Evolutionary conservation across 2,113 vertebrate genomes (phyloP).

Genomic region (Lepus timidus): DNA sequence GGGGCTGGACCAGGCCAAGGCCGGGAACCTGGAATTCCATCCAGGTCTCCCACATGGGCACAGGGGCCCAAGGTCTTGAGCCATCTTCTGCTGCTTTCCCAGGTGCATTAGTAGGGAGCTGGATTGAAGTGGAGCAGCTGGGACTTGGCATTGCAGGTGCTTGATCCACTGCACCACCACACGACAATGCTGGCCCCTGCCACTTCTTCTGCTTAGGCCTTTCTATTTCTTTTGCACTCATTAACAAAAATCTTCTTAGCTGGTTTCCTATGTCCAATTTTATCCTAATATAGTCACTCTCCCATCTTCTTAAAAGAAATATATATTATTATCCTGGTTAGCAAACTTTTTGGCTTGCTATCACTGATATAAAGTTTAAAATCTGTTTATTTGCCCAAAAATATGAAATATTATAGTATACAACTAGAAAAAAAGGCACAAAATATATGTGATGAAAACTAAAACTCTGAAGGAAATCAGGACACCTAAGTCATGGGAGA

Average conservation of each 20-base stretch:
- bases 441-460: neutral
- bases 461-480: neutral
- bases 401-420: neutral
- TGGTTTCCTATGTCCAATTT: neutral
- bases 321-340: neutral
- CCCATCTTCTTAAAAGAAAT: constrained; percentile 14
- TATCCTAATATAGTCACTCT: neutral
- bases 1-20: no score
- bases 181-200: no score
- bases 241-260: neutral
- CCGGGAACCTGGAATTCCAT: no score
- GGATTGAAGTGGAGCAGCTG: no score
- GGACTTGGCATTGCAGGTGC: no score
- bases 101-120: no score
- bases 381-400: constrained; percentile 39
- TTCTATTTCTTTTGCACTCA: neutral
- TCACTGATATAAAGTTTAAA: neutral
- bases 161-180: no score
- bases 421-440: neutral
- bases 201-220: neutral
- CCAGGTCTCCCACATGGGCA: no score
- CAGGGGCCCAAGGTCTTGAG: no score
- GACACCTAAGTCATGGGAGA: neutral
- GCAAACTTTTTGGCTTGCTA: neutral
- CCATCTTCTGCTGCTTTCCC: no score